These are phyloP conservation scores for Drosophila santomea DNA, from an alignment of 1,140 invertebrate species.

Conservation along the genomic window DNA sequence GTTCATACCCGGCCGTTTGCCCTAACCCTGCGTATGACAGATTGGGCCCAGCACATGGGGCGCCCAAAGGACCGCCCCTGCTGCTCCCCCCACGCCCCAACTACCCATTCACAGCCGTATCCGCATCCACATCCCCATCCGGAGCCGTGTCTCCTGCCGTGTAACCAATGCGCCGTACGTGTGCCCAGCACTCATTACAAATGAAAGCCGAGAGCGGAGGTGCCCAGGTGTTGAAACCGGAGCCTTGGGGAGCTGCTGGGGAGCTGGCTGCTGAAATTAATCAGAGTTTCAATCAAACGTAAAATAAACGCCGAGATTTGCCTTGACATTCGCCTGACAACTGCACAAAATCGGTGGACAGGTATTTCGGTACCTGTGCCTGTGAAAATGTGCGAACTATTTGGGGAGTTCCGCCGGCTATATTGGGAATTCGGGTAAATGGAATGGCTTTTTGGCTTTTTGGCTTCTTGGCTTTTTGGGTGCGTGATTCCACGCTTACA, in stretches of 20 bases:
- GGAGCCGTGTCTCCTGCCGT: conserved; percentile 16
- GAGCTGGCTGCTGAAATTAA: conserved; percentile 59
- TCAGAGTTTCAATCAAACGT: conserved; percentile 77
- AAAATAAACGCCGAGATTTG: conserved; percentile 72
- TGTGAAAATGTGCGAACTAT: conserved; percentile 45
- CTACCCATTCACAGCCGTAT: neutral
- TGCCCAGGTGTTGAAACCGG: conserved; percentile 64
- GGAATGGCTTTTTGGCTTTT: neutral
- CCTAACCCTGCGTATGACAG: conserved; percentile 59
- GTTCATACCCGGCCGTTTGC: conserved; percentile 9
- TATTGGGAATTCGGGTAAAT: conserved; percentile 12
- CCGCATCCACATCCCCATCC: conserved; percentile 5
- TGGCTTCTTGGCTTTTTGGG: neutral
- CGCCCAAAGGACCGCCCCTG: neutral
- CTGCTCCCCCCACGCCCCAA: neutral
- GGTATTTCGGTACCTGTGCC: neutral
- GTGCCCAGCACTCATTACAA: conserved; percentile 65
- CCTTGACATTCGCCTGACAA: conserved; percentile 34
- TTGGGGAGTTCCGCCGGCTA: conserved; percentile 1
- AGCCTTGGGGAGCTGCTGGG: neutral
- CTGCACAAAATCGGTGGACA: conserved; percentile 7
- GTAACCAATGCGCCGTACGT: conserved; percentile 67
- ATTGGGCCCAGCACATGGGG: conserved; percentile 56
- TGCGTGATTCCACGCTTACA: neutral
- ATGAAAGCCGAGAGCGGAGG: conserved; percentile 56